Percentiles rank a stretch among this genome's conserved stretches.
phyloP scores from a whole-genome alignment of 2,888 invertebrate species.

The Lottia scabra region DNA sequence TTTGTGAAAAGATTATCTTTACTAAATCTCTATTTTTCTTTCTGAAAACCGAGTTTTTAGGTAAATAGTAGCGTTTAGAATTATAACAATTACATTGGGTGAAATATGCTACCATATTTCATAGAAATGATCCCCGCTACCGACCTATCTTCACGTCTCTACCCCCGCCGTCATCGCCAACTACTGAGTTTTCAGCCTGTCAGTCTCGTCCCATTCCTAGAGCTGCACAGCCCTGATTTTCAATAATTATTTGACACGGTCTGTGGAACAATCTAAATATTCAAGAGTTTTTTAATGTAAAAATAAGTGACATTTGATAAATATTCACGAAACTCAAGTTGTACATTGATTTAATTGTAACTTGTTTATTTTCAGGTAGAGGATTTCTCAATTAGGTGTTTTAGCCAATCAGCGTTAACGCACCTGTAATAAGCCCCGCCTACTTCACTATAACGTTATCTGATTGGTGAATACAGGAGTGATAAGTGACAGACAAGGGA shows the following conservation, averaged over 20 bases:
- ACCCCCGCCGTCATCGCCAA: neutral
- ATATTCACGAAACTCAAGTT: neutral
- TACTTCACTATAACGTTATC: neutral
- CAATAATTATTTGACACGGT: neutral
- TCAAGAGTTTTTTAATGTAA: constrained; percentile 1
- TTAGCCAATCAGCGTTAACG: constrained; percentile 35
- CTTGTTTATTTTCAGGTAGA: constrained; percentile 3
- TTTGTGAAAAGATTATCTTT: too few relatives aligned
- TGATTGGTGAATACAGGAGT: constrained; percentile 37
- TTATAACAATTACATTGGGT: neutral
- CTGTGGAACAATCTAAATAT: neutral
- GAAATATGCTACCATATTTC: constrained; percentile 1
- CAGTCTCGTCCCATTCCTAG: too few relatives aligned
- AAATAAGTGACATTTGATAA: constrained; percentile 3
- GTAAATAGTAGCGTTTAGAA: neutral
- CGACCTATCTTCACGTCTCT: neutral
- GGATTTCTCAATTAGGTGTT: constrained; percentile 4
- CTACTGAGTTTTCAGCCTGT: neutral
- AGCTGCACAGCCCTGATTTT: too few relatives aligned
- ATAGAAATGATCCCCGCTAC: neutral
- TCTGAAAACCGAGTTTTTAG: neutral
- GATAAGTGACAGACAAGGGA: constrained; percentile 46
- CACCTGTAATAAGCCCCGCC: constrained; percentile 31
- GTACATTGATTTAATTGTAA: neutral
- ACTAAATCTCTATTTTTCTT: too few relatives aligned